Percentiles rank a stretch among this genome's conserved stretches.
These are phyloP conservation scores for Oryzias curvinotus DNA, from an alignment of 2,113 vertebrate genomes.

Conservation along the genomic window DNA sequence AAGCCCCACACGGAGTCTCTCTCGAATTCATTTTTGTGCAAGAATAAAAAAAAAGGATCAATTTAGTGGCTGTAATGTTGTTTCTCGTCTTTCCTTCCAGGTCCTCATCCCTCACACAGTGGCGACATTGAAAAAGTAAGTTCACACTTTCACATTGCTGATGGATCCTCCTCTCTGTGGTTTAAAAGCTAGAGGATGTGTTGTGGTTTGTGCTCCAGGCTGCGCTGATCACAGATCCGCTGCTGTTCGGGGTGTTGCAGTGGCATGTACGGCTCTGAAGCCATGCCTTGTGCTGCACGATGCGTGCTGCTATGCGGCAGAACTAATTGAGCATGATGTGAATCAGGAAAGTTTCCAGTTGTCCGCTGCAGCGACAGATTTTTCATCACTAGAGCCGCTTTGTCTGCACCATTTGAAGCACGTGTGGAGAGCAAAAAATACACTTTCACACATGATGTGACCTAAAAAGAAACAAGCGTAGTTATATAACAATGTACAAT, in stretches of 20 bases:
- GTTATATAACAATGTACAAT: constrained; percentile 62
- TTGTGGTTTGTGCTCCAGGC: constrained; percentile 2
- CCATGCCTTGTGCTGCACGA: constrained; percentile 68
- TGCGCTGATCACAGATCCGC: constrained; percentile 19
- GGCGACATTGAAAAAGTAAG: constrained; percentile 80
- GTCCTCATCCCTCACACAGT: constrained; percentile 73
- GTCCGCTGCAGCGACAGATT: constrained; percentile 39
- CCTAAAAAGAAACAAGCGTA: constrained; percentile 60
- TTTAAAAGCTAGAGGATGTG: not conserved
- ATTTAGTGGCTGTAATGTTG: too few species aligned
- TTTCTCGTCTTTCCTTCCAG: constrained; percentile 56
- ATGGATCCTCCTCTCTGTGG: not conserved
- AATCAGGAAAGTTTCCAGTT: constrained; percentile 68
- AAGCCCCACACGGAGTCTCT: constrained; percentile 1
- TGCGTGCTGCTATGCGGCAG: constrained; percentile 77
- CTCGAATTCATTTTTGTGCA: not conserved
- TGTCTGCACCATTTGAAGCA: constrained; percentile 13
- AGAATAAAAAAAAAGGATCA: not conserved
- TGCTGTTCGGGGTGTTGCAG: constrained; percentile 58
- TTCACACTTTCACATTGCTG: constrained; percentile 36
- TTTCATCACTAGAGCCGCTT: constrained; percentile 18
- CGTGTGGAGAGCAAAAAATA: constrained; percentile 38
- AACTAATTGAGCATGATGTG: constrained; percentile 73
- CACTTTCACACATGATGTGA: constrained; percentile 54
- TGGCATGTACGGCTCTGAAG: constrained; percentile 51